A percentile compares a stretch with the other conserved stretches of the same genome.
phyloP scores from a whole-genome alignment of 2,113 vertebrate genomes.

The Heterotilapia buettikoferi region DNA sequence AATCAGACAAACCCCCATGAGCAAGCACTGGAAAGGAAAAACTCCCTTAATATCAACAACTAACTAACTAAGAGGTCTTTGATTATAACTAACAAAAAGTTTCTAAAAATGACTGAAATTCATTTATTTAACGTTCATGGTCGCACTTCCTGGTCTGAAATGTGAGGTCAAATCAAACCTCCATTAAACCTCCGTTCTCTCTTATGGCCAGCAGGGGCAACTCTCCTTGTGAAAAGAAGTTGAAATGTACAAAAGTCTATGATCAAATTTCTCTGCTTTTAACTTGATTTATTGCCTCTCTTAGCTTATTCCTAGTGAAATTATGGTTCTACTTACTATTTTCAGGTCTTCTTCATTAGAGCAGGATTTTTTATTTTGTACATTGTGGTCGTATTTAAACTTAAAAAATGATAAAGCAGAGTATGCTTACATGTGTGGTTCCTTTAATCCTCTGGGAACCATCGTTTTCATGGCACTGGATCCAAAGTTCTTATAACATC shows the following conservation, averaged over 20 bases:
- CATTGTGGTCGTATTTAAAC: not conserved
- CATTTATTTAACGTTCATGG: not conserved
- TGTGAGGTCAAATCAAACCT: not conserved
- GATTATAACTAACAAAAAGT: not conserved
- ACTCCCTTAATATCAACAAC: not conserved
- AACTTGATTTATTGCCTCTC: not conserved
- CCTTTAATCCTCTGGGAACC: not conserved
- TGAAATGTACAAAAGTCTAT: not conserved
- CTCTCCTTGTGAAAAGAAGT: not conserved
- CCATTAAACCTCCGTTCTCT: not conserved
- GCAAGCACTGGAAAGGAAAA: not conserved
- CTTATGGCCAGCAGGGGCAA: not conserved
- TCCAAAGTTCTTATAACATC: not conserved
- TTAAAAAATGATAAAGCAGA: not conserved
- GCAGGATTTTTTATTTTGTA: not conserved
- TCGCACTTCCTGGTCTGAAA: not conserved
- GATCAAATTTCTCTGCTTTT: not conserved
- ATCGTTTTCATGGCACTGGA: not conserved
- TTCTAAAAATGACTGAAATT: not conserved
- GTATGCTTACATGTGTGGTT: not conserved
- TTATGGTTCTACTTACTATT: not conserved
- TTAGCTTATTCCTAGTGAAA: not conserved
- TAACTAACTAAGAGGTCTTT: not conserved
- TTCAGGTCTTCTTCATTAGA: not conserved
- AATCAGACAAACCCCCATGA: not conserved